A percentile compares a stretch with the other conserved stretches of the same genome.
Conservation (phyloP, 2,797 vertebrate species). For the Orestias chungarensis region DNA sequence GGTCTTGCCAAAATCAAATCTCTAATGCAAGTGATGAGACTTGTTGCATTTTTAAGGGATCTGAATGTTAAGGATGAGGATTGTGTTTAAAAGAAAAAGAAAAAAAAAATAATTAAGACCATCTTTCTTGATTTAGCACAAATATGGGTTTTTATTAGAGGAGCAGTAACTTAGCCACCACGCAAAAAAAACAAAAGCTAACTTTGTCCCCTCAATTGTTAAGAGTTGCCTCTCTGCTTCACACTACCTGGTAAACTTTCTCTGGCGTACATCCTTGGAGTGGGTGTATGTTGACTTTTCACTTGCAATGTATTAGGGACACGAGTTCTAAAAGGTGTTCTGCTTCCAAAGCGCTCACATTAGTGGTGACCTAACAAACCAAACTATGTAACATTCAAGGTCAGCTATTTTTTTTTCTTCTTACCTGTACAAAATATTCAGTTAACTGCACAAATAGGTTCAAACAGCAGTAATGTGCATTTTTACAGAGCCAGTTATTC, state of each 20-base stretch:
- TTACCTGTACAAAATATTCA: not conserved
- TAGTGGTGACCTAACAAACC: not conserved
- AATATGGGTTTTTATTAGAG: no score
- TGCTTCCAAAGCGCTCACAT: not conserved
- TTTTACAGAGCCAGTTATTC: not conserved
- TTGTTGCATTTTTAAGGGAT: no score
- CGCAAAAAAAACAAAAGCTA: not conserved
- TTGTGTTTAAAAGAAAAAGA: no score
- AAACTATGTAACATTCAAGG: not conserved
- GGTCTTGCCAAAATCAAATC: no score
- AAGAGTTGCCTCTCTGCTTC: no score
- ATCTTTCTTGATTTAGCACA: no score
- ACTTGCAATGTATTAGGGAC: not conserved
- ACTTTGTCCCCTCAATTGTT: no score
- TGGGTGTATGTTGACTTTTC: not conserved
- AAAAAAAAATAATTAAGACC: no score
- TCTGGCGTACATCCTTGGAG: not conserved
- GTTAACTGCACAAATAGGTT: slow-evolving; percentile 13
- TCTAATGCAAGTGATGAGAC: no score
- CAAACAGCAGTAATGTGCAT: slow-evolving; percentile 21
- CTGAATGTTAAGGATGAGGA: no score
- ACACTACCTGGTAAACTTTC: no score
- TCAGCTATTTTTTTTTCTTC: slow-evolving; percentile 3
- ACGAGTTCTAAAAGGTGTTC: not conserved
- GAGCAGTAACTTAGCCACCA: no score